Percentiles rank a stretch among this genome's conserved stretches.
Conservation (phyloP, 2,888 invertebrate species). For the Caenorhabditis sulstoni region DNA sequence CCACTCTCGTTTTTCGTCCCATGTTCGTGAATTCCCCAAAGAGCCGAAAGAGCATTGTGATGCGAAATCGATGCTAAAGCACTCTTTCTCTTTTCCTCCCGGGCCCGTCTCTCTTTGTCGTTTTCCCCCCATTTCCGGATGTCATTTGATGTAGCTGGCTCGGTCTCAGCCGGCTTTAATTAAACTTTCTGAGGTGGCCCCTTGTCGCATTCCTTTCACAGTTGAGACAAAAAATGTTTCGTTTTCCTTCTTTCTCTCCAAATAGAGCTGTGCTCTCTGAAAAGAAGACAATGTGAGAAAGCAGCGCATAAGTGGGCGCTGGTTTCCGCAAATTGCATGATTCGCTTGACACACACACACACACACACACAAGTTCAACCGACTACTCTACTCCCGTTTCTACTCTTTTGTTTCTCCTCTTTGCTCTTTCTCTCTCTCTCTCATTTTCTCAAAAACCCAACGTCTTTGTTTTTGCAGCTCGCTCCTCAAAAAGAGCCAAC, state of each 20-base stretch:
- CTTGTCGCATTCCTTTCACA: not conserved
- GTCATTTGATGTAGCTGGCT: constrained; percentile 45
- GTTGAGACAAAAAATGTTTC: not conserved
- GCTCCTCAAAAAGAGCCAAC: not conserved
- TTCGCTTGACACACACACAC: constrained; percentile 20
- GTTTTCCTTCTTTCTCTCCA: constrained; percentile 4
- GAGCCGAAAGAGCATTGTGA: constrained; percentile 34
- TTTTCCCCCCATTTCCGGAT: constrained; percentile 25
- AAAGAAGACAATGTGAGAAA: constrained; percentile 53
- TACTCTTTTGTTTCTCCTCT: constrained; percentile 10
- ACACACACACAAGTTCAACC: constrained; percentile 47
- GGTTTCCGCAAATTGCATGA: constrained; percentile 59
- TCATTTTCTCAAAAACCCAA: constrained; percentile 11
- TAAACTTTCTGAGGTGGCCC: constrained; percentile 32
- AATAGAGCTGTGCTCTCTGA: constrained; percentile 1
- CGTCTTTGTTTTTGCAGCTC: constrained; percentile 42
- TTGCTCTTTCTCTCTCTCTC: constrained; percentile 4
- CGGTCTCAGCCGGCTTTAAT: constrained; percentile 50
- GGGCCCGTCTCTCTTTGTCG: constrained; percentile 2
- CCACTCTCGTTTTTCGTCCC: constrained; percentile 9
- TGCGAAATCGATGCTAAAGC: constrained; percentile 59
- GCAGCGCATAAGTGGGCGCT: constrained; percentile 52
- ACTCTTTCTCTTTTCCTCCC: constrained; percentile 27
- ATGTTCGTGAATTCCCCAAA: constrained; percentile 49
- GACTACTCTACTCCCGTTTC: constrained; percentile 27